Conservation (phyloP, 2,888 invertebrate genomes). For the Ganaspis brasiliensis region DNA sequence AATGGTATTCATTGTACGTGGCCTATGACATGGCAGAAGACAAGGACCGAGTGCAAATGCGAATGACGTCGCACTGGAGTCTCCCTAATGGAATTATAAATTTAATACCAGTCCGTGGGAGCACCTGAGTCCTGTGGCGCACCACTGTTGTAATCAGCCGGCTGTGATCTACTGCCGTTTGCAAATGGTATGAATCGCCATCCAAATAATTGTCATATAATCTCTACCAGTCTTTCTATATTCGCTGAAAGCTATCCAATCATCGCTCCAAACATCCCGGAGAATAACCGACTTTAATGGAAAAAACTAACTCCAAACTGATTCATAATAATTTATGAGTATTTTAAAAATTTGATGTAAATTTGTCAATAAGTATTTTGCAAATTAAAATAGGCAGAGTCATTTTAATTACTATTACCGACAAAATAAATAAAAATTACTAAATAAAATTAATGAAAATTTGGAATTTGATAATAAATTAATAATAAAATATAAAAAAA, state of each 20-base stretch:
- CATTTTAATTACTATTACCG: too few relatives aligned
- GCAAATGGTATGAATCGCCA: slow-evolving; percentile 61
- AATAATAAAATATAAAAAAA: too few relatives aligned
- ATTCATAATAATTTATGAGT: too few relatives aligned
- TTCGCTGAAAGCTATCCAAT: slow-evolving; percentile 17
- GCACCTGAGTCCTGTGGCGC: slow-evolving; percentile 72
- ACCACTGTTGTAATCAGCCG: slow-evolving; percentile 20
- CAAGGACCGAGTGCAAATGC: slow-evolving; percentile 61
- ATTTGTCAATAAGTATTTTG: too few relatives aligned
- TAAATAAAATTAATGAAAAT: too few relatives aligned
- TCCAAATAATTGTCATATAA: slow-evolving; percentile 71
- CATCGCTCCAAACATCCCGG: background rate
- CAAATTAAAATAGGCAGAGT: too few relatives aligned
- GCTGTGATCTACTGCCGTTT: slow-evolving; percentile 10
- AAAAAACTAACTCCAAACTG: too few relatives aligned
- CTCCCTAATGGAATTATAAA: slow-evolving; percentile 75
- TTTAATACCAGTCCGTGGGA: slow-evolving; percentile 69
- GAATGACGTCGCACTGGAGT: slow-evolving; percentile 64
- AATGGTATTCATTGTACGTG: slow-evolving; percentile 55
- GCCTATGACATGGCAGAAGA: slow-evolving; percentile 53
- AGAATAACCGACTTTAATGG: too few relatives aligned
- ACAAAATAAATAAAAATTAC: too few relatives aligned
- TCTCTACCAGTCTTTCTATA: slow-evolving; percentile 28
- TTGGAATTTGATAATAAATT: too few relatives aligned
- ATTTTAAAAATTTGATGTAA: too few relatives aligned